phyloP scores from a whole-genome alignment of 2,888 invertebrate species.

The Nasonovia ribisnigri region DNA sequence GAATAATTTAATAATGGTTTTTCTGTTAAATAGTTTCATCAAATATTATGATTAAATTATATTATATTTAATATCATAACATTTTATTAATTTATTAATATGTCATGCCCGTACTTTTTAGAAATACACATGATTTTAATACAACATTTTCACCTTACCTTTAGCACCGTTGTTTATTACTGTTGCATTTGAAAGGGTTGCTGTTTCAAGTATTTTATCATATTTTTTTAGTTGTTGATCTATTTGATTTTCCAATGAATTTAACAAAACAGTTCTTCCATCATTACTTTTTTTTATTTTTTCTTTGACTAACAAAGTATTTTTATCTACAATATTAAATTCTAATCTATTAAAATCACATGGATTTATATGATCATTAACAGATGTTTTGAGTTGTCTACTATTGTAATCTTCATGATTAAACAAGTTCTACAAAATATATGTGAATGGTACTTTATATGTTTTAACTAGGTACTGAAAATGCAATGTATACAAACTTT shows the following conservation, averaged over 20 bases:
- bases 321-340: background rate
- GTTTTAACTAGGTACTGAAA: background rate
- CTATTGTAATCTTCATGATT: background rate
- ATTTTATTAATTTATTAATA: background rate
- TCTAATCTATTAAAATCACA: background rate
- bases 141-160: background rate
- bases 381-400: background rate
- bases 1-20: background rate
- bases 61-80: background rate
- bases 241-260: background rate
- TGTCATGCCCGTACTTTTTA: background rate
- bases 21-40: background rate
- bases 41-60: background rate
- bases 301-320: background rate
- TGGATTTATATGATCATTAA: background rate
- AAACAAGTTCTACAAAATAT: conserved; percentile 15
- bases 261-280: background rate
- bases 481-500: background rate
- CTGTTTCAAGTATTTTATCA: background rate
- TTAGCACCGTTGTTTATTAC: background rate
- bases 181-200: background rate
- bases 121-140: background rate
- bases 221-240: conserved; percentile 3
- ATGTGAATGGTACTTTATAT: background rate
- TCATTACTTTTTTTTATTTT: background rate